phyloP scores from a whole-genome alignment of 2,888 invertebrate species.

The Melolontha melolontha region DNA sequence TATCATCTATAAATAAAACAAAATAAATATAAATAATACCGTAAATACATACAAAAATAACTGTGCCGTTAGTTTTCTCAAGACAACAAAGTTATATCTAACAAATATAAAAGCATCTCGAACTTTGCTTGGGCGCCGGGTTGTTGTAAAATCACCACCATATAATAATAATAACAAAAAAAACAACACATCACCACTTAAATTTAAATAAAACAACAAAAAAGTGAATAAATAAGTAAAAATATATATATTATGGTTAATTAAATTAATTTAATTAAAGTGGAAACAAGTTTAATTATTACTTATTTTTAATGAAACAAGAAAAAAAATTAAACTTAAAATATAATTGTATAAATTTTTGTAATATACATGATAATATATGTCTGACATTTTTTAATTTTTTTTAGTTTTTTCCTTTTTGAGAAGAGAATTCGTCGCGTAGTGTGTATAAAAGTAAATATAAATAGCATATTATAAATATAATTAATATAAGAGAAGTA shows the following conservation, averaged over 20 bases:
- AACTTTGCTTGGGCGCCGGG: conserved; percentile 64
- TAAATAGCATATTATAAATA: no score
- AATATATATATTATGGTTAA: conserved; percentile 58
- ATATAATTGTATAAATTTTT: conserved; percentile 67
- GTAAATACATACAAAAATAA: no score
- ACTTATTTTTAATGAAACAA: conserved; percentile 43
- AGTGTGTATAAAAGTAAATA: conserved; percentile 32
- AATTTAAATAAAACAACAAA: not conserved
- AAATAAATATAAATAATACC: conserved; percentile 6
- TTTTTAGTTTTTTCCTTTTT: conserved; percentile 49
- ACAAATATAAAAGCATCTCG: conserved; percentile 52
- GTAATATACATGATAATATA: conserved; percentile 60
- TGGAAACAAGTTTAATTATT: conserved; percentile 60
- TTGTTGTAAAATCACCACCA: conserved; percentile 3
- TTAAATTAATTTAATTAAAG: conserved; percentile 59
- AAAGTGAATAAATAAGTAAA: conserved; percentile 56
- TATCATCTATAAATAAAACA: conserved; percentile 37
- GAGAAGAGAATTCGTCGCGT: conserved; percentile 51
- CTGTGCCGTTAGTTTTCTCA: no score
- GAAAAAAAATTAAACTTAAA: conserved; percentile 58
- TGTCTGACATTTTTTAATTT: conserved; percentile 39
- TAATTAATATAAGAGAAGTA: no score
- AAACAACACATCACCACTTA: conserved; percentile 31
- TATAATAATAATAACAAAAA: no score
- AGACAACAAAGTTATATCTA: conserved; percentile 1